Percentiles rank a stretch among this genome's conserved stretches.
Evolutionary conservation across 2,888 invertebrate genomes (phyloP).

Genomic region (Blastobasis adustella): DNA sequence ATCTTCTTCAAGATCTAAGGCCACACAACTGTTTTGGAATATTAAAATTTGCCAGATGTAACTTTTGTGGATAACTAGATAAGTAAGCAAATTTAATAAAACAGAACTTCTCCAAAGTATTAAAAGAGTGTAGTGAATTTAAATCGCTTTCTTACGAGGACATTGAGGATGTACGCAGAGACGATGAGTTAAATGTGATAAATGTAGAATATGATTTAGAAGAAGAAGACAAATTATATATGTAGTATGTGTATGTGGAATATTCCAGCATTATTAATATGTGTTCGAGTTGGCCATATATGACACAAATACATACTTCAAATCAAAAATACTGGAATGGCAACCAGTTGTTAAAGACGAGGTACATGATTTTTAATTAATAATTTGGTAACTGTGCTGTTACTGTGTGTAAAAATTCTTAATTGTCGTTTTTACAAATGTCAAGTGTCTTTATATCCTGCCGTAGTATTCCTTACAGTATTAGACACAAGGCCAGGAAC

Average conservation of each 20-base stretch:
- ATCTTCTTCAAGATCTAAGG: slow-evolving; percentile 76
- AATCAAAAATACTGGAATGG: slow-evolving; percentile 72
- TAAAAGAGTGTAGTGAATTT: no score
- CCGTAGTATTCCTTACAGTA: slow-evolving; percentile 68
- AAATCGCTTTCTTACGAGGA: no score
- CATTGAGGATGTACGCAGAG: no score
- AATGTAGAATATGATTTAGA: no score
- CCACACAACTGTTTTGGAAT: slow-evolving; percentile 83
- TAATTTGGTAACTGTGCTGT: no score
- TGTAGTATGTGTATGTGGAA: no score
- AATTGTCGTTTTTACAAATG: slow-evolving; percentile 67
- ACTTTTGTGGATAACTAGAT: slow-evolving; percentile 80
- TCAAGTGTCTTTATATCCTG: slow-evolving; percentile 69
- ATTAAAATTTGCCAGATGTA: slow-evolving; percentile 80
- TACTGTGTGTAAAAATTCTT: background rate
- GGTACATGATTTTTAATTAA: slow-evolving; percentile 28
- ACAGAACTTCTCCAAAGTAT: slow-evolving; percentile 76
- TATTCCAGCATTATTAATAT: slow-evolving; percentile 77
- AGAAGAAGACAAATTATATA: no score
- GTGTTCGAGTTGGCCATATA: slow-evolving; percentile 80
- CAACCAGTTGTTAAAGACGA: slow-evolving; percentile 65
- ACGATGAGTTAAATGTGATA: slow-evolving; percentile 83
- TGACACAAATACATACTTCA: slow-evolving; percentile 68
- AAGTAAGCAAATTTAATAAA: slow-evolving; percentile 78
- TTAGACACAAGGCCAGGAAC: slow-evolving; percentile 63